Evolutionary conservation across 1,140 invertebrate genomes (phyloP).

Genomic region (Formica exsecta): DNA sequence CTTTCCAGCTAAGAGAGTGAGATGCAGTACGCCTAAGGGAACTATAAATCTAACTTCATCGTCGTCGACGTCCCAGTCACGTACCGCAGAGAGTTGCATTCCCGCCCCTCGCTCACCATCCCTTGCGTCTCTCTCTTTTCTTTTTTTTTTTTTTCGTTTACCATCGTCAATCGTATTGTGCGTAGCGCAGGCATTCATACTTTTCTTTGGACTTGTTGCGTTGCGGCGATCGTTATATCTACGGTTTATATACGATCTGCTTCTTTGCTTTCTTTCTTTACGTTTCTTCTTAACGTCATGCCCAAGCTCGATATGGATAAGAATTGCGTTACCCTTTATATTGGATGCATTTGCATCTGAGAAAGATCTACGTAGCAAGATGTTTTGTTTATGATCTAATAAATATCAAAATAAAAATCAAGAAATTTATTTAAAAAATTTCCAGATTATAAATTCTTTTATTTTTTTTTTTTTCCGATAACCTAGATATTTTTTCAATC

Average conservation of each 20-base stretch:
- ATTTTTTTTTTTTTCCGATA: not conserved
- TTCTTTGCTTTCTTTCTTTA: not conserved
- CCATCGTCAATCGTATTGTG: constrained; percentile 13
- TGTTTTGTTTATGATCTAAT: not conserved
- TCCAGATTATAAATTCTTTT: not conserved
- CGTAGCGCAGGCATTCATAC: not conserved
- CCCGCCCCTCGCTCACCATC: not conserved
- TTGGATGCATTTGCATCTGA: not conserved
- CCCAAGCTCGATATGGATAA: not conserved
- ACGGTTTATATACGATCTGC: constrained; percentile 48
- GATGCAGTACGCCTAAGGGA: constrained; percentile 37
- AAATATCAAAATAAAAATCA: not conserved
- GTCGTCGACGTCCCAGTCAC: constrained; percentile 58
- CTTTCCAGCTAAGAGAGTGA: constrained; percentile 19
- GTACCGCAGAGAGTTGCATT: constrained; percentile 38
- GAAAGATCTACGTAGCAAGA: not conserved
- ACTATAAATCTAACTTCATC: constrained; percentile 58
- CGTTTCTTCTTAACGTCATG: no score
- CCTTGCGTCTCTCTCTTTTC: not conserved
- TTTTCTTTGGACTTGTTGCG: constrained; percentile 55
- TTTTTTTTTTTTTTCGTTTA: constrained; percentile 4
- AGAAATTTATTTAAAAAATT: not conserved
- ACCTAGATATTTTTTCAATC: not conserved
- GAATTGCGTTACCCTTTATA: not conserved
- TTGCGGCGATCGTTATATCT: constrained; percentile 34